phyloP scores from a whole-genome alignment of 2,888 invertebrate species.

The Serripes groenlandicus region DNA sequence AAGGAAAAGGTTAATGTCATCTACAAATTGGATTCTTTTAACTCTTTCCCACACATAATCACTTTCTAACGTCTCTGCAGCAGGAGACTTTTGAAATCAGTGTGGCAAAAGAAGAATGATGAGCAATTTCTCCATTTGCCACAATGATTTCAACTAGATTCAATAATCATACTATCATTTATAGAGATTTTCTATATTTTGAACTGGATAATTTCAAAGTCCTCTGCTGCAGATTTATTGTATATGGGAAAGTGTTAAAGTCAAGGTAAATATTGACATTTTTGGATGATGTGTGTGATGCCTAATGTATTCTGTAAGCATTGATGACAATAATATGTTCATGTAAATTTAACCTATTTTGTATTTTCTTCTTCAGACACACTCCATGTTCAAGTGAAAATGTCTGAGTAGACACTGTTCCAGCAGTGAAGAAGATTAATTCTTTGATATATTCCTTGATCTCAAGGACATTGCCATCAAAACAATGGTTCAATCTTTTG shows the following conservation, averaged over 20 bases:
- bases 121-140: background rate
- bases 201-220: no score
- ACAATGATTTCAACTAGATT: background rate
- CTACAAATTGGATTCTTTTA: no score
- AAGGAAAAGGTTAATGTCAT: no score
- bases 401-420: background rate
- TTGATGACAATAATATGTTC: background rate
- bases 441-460: background rate
- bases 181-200: no score
- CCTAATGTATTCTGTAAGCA: background rate
- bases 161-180: no score
- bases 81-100: no score
- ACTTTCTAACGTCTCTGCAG: no score
- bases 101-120: background rate
- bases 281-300: no score
- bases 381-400: no score
- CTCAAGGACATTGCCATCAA: background rate
- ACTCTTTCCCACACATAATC: no score
- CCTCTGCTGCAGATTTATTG: background rate
- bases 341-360: no score
- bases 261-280: no score
- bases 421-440: background rate
- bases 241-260: background rate
- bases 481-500: constrained; percentile 61
- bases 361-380: background rate